Evolutionary conservation across 1,140 invertebrate genomes (phyloP).

Genomic region (Panagrolaimus sp.): DNA sequence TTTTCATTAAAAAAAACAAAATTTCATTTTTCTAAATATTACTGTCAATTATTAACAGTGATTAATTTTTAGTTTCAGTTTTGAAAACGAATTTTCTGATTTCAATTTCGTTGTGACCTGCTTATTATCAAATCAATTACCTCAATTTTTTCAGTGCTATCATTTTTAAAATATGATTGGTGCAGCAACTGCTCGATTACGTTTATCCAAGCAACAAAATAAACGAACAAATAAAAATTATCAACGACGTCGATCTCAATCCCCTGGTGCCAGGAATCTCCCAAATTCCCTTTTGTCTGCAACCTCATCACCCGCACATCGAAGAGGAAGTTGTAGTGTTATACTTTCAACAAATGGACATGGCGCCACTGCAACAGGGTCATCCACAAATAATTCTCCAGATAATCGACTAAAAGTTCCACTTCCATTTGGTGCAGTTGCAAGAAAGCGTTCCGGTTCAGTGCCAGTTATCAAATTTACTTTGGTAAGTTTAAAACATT

Average conservation of each 20-base stretch:
- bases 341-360: background rate
- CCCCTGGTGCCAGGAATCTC: background rate
- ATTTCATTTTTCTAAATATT: too few species aligned
- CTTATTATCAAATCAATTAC: too few species aligned
- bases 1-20: too few species aligned
- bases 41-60: too few species aligned
- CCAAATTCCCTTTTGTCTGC: background rate
- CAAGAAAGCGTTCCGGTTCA: constrained; percentile 25
- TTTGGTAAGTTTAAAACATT: constrained; percentile 26
- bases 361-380: background rate
- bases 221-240: background rate
- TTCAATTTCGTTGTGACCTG: too few species aligned
- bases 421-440: background rate
- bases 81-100: too few species aligned
- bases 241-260: background rate
- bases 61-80: too few species aligned
- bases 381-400: background rate
- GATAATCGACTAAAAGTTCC: background rate
- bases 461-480: constrained; percentile 25
- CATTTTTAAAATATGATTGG: background rate
- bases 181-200: background rate
- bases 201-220: background rate
- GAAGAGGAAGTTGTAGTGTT: background rate
- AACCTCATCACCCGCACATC: background rate
- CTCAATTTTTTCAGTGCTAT: too few species aligned